phyloP scores from a whole-genome alignment of 2,797 vertebrate genomes.

The Hephaestus fuliginosus region DNA sequence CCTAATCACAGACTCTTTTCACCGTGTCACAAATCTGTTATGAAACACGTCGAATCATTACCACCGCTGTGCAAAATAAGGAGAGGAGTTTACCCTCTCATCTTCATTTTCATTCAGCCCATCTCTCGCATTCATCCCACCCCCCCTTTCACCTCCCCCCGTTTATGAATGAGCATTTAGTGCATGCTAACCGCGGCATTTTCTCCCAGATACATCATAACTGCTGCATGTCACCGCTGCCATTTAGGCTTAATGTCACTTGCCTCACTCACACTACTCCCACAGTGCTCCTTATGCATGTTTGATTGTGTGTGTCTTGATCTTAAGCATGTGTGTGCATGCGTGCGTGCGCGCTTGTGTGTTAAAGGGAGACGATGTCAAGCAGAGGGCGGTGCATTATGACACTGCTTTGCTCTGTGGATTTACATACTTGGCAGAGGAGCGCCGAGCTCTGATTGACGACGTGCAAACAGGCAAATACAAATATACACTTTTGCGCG shows the following conservation, averaged over 20 bases:
- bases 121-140: not conserved
- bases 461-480: conserved; percentile 21
- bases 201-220: conserved; percentile 49
- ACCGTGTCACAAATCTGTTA: not conserved
- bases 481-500: not conserved
- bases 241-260: conserved; percentile 63
- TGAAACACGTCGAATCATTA: conserved; percentile 21
- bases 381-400: conserved; percentile 24
- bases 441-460: conserved; percentile 23
- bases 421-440: conserved; percentile 31
- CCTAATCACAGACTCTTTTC: not conserved
- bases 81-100: not conserved
- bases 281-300: conserved; percentile 46
- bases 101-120: conserved; percentile 12
- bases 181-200: conserved; percentile 38
- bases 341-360: not conserved
- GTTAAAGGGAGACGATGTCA: conserved; percentile 30
- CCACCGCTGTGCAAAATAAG: not conserved
- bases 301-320: conserved; percentile 47
- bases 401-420: conserved; percentile 34
- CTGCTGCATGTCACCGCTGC: conserved; percentile 58
- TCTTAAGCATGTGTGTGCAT: conserved; percentile 11
- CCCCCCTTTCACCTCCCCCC: not conserved
- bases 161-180: conserved; percentile 47
- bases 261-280: conserved; percentile 32